Evolutionary conservation across 2,113 vertebrate genomes (phyloP).

Genomic region (Cromileptes altivelis): DNA sequence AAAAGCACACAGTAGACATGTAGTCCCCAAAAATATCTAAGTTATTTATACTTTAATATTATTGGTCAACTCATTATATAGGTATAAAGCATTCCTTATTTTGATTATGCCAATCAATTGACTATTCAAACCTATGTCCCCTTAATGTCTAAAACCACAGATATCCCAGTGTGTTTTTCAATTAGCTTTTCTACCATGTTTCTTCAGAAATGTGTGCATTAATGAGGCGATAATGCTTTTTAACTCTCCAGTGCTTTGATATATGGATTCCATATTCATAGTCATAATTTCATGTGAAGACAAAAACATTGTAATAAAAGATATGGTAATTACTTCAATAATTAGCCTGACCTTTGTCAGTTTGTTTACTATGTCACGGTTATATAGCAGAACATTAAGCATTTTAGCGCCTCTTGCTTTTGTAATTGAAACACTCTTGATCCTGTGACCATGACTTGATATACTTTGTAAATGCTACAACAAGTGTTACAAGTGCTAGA

Average conservation of each 20-base stretch:
- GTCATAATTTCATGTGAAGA: not conserved
- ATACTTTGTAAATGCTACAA: not conserved
- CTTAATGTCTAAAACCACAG: not conserved
- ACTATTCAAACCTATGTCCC: not conserved
- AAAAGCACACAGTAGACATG: not conserved
- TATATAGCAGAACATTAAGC: constrained; percentile 8
- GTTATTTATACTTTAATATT: no score
- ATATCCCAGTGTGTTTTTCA: not conserved
- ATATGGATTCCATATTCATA: constrained; percentile 4
- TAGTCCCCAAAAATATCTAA: not conserved
- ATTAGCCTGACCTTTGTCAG: constrained; percentile 25
- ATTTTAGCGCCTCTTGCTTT: constrained; percentile 32
- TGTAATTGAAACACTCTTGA: constrained; percentile 31
- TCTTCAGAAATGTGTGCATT: not conserved
- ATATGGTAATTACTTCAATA: constrained; percentile 18
- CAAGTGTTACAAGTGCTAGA: not conserved
- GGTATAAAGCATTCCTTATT: not conserved
- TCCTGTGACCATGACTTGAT: not conserved
- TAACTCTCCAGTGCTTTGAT: constrained; percentile 3
- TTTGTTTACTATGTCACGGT: constrained; percentile 18
- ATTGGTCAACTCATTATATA: no score
- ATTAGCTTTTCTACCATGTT: not conserved
- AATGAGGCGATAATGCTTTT: not conserved
- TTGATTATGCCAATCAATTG: not conserved
- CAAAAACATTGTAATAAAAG: not conserved